Conservation (phyloP, 2,888 invertebrate species). For the Pseudolycoriella hygida region DNA sequence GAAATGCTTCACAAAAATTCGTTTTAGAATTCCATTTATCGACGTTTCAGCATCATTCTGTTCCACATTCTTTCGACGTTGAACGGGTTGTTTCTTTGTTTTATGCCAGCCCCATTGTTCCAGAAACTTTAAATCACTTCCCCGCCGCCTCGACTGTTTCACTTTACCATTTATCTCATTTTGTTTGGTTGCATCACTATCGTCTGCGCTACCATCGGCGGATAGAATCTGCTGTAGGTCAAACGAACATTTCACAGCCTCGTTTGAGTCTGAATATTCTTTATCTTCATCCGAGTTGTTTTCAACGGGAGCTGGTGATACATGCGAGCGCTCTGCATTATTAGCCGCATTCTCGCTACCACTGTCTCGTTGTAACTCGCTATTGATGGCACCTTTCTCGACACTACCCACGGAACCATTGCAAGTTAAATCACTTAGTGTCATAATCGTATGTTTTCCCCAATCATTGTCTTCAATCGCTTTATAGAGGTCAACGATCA, state of each 20-base stretch:
- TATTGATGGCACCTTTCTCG: slow-evolving; percentile 2
- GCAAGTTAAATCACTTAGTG: no score
- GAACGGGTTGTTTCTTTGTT: slow-evolving; percentile 17
- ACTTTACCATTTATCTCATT: slow-evolving; percentile 15
- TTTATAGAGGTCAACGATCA: slow-evolving; percentile 43
- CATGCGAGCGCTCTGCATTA: background rate
- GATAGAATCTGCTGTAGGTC: slow-evolving; percentile 3
- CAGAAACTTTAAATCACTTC: slow-evolving; percentile 51
- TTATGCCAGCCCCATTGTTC: slow-evolving; percentile 65
- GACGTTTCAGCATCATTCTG: slow-evolving; percentile 18
- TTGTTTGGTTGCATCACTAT: slow-evolving; percentile 23
- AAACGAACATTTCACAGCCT: slow-evolving; percentile 1
- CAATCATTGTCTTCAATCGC: slow-evolving; percentile 29
- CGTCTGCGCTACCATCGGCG: slow-evolving; percentile 27
- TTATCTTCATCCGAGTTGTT: slow-evolving; percentile 7
- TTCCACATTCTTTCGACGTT: slow-evolving; percentile 18
- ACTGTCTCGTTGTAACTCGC: slow-evolving; percentile 9
- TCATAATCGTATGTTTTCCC: no score
- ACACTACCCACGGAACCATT: no score
- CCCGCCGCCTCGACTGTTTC: slow-evolving; percentile 38
- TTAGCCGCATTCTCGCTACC: background rate
- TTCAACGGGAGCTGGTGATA: slow-evolving; percentile 1
- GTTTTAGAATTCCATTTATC: slow-evolving; percentile 18
- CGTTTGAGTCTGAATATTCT: slow-evolving; percentile 7
- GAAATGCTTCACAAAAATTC: slow-evolving; percentile 17